Evolutionary conservation across 2,113 vertebrate genomes (phyloP).

Genomic region (Physeter macrocephalus): DNA sequence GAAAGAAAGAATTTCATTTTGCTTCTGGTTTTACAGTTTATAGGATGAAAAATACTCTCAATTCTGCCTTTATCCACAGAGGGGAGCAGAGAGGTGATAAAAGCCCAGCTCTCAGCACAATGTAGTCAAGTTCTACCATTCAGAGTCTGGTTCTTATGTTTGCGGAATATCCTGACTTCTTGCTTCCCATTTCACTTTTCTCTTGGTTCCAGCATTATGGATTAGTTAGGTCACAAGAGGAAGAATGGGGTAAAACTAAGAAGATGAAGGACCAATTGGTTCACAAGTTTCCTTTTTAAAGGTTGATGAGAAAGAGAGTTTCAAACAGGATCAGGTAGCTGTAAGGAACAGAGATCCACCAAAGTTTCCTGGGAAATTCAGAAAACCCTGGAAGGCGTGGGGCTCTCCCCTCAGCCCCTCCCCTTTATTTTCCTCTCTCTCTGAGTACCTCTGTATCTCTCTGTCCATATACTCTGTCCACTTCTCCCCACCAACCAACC

Average conservation of each 20-base stretch:
- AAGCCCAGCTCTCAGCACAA: not conserved
- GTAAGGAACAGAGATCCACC: not conserved
- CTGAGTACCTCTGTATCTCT: not conserved
- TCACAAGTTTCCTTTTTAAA: not conserved
- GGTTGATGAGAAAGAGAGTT: not conserved
- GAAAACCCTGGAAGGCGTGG: not conserved
- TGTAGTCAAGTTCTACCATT: not conserved
- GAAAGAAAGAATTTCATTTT: not conserved
- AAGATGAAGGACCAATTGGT: not conserved
- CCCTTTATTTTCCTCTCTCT: not conserved
- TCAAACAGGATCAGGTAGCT: not conserved
- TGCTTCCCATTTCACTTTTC: not conserved
- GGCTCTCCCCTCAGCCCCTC: not conserved
- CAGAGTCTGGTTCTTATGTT: not conserved
- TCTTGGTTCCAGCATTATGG: not conserved
- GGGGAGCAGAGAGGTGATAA: slow-evolving; percentile 50
- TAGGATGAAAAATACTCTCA: slow-evolving; percentile 57
- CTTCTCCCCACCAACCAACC: not conserved
- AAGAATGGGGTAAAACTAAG: not conserved
- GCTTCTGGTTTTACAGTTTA: not conserved
- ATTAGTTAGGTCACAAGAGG: not conserved
- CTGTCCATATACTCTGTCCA: not conserved
- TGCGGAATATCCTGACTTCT: not conserved
- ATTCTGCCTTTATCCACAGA: slow-evolving; percentile 50
- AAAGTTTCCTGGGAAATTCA: not conserved